Conservation (phyloP, 2,797 vertebrate species). For the Champsocephalus gunnari region DNA sequence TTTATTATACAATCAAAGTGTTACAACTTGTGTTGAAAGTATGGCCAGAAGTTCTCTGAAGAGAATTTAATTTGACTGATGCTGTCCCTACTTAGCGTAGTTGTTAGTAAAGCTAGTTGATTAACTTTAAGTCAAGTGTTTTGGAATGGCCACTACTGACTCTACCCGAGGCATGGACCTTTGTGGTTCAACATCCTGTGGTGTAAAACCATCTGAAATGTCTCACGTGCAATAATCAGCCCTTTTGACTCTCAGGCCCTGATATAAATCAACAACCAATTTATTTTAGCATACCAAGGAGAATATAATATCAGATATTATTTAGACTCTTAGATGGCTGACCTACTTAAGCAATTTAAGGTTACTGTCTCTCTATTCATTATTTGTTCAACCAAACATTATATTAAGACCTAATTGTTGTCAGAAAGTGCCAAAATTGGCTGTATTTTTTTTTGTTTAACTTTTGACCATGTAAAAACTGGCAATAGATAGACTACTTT, state of each 20-base stretch:
- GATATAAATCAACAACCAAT: conserved; percentile 12
- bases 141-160: neutral
- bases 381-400: conserved; percentile 4
- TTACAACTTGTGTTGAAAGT: conserved; percentile 12
- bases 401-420: neutral
- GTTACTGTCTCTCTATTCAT: neutral
- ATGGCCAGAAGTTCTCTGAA: conserved; percentile 11
- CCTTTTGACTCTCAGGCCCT: conserved; percentile 15
- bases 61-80: neutral
- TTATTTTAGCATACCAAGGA: neutral
- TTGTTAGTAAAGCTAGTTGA: neutral
- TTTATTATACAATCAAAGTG: conserved; percentile 27
- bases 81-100: neutral
- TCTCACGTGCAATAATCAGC: conserved; percentile 10
- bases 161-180: neutral
- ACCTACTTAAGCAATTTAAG: neutral
- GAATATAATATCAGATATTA: neutral
- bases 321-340: conserved; percentile 1
- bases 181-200: neutral
- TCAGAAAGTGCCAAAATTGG: neutral
- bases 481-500: conserved; percentile 15
- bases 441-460: neutral
- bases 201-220: neutral
- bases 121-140: neutral
- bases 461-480: conserved; percentile 28